phyloP scores from a whole-genome alignment of 2,888 invertebrate species.

The Oasisia sp. region DNA sequence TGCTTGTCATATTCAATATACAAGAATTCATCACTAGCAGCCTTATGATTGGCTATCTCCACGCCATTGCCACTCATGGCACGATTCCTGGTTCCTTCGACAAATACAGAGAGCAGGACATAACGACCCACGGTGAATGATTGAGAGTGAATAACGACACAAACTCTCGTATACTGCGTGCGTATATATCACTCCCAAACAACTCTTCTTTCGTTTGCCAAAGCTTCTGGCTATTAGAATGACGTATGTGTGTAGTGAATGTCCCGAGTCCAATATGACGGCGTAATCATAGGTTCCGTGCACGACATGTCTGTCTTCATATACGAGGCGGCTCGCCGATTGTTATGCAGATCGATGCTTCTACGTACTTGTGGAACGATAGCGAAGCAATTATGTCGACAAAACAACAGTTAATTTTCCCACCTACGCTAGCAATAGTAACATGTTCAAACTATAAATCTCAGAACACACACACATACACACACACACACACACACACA shows the following conservation, averaged over 20 bases:
- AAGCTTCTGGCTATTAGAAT: background rate
- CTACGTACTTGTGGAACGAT: background rate
- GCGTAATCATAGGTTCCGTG: background rate
- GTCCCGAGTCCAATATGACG: background rate
- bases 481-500: slow-evolving; percentile 28
- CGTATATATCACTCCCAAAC: background rate
- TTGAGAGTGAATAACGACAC: background rate
- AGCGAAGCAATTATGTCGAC: background rate
- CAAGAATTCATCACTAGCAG: background rate
- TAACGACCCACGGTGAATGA: slow-evolving; percentile 2
- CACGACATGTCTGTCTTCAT: background rate
- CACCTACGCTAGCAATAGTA: background rate
- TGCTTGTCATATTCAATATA: background rate
- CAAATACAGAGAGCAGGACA: background rate
- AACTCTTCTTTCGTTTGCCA: background rate
- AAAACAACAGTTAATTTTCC: background rate
- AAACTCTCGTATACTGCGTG: background rate
- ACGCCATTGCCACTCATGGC: background rate
- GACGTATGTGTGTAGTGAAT: background rate
- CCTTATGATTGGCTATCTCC: background rate
- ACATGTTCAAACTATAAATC: background rate
- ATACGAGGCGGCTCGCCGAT: background rate
- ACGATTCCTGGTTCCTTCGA: background rate
- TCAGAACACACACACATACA: slow-evolving; percentile 21
- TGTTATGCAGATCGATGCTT: background rate